phyloP scores from a whole-genome alignment of 2,888 invertebrate species.

The Antheraea assamensis region DNA sequence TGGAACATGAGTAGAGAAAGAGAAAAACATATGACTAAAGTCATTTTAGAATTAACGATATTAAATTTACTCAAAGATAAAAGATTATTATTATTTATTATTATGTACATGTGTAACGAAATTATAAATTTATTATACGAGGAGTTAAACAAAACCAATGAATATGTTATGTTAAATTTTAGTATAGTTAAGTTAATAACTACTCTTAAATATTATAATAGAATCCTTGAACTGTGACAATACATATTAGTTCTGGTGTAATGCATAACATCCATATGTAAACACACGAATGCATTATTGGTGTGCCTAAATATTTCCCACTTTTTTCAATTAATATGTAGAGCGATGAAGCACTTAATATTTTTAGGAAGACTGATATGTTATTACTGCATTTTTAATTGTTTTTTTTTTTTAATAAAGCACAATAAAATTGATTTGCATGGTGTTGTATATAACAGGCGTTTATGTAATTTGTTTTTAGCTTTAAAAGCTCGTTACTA shows the following conservation, averaged over 20 bases:
- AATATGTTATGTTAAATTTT: not conserved
- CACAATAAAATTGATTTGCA: not conserved
- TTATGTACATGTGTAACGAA: not conserved
- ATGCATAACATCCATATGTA: slow-evolving; percentile 21
- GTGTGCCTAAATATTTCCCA: not conserved
- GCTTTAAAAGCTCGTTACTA: slow-evolving; percentile 12
- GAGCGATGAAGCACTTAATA: slow-evolving; percentile 23
- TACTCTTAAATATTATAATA: slow-evolving; percentile 35
- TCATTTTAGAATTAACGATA: not conserved
- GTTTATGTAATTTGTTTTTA: not conserved
- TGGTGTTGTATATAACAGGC: not conserved
- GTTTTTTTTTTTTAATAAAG: slow-evolving; percentile 1
- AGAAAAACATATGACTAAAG: slow-evolving; percentile 1
- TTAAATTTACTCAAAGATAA: not conserved
- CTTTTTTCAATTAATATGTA: not conserved
- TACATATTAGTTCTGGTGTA: slow-evolving; percentile 53
- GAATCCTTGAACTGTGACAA: slow-evolving; percentile 50
- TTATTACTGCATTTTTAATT: slow-evolving; percentile 18
- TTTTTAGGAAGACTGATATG: slow-evolving; percentile 26
- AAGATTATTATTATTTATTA: not conserved
- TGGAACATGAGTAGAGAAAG: not conserved
- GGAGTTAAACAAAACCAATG: not conserved
- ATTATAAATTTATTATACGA: not conserved
- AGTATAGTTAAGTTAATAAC: not conserved
- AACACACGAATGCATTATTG: slow-evolving; percentile 2